Evolutionary conservation across 2,113 vertebrate species (phyloP), one percentile per base, ranked within the genome.

Genomic region (Alethe diademata): DNA sequence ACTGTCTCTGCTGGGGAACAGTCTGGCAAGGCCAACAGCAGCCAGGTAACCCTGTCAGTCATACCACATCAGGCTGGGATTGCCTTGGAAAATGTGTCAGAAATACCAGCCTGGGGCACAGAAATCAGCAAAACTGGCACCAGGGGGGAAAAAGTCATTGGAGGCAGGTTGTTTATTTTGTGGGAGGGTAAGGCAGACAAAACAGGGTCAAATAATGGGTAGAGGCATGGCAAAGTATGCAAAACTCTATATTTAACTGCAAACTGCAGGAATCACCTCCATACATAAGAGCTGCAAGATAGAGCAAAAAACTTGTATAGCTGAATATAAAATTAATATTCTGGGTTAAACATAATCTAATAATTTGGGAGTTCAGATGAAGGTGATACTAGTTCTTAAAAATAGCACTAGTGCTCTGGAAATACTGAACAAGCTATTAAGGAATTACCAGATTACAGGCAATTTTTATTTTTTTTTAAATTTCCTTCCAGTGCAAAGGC

Each of bases 301-400:
- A 12, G 2, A 74, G 60, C 58, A 76, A 65, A 85, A 89, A 88
- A 28, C 45, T 31, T 67, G 31, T 67, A 43, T 82, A 53, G 48
- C 47, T 87, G 40, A 89, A 60, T 48, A 29, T 22, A 35, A 65
- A 73, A 62, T 86, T 15, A 93, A 78, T 88, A 71, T 87, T 90
- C 58, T 78, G 29, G 25, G 58, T 45, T 83, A 70, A 71, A 65
- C 5, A 0, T 40, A 43, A 67, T 61, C 51, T 81, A 43, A 87
- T 92, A 89, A 43, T 67, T 67, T 88, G 70, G 45, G 71, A 93
- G 64, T 80, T 93, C 78, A 89, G 66, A 50, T 70, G 29, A 38
- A 81, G 81, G 85, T 67, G 47, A 56, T 73, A 56, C n/a, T 67
- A 36, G 12, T 72, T 94, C 85, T 78, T 87, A 57, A 95, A 96